Conservation (phyloP, 2,888 invertebrate genomes). For the Ptilodon capucinus region DNA sequence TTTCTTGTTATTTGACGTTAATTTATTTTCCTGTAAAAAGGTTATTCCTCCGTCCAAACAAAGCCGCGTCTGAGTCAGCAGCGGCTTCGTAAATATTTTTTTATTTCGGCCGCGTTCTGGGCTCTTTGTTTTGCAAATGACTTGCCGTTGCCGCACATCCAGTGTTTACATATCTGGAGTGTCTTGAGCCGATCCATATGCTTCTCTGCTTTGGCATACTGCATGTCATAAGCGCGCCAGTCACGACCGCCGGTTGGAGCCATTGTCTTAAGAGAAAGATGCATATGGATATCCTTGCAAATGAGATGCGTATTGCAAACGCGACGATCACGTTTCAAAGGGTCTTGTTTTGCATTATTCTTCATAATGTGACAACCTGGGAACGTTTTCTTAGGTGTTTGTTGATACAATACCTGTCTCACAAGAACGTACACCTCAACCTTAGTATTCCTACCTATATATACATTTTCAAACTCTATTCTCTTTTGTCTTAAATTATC, state of each 20-base stretch:
- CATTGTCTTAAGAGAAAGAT: conserved; percentile 37
- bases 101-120: conserved; percentile 67
- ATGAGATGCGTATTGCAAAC: conserved; percentile 20
- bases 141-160: conserved; percentile 58
- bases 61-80: conserved; percentile 73
- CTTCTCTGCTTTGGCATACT: conserved; percentile 46
- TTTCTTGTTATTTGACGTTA: conserved; percentile 56
- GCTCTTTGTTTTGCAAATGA: conserved; percentile 79
- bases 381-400: background rate
- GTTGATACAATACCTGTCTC: background rate
- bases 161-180: conserved; percentile 64
- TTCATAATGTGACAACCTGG: background rate
- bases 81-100: conserved; percentile 76
- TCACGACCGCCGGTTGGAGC: conserved; percentile 36
- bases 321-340: conserved; percentile 23
- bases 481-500: too few relatives aligned
- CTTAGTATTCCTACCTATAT: too few relatives aligned
- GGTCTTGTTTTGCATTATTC: conserved; percentile 8
- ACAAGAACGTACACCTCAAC: too few relatives aligned
- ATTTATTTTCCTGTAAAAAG: conserved; percentile 67
- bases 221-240: conserved; percentile 43
- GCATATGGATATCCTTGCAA: conserved; percentile 29
- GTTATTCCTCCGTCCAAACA: conserved; percentile 68
- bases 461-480: too few relatives aligned
- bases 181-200: conserved; percentile 67